Evolutionary conservation across 53 echinoderm and acorn worm genomes (phyloP).

Genomic region (Henricia sp.): DNA sequence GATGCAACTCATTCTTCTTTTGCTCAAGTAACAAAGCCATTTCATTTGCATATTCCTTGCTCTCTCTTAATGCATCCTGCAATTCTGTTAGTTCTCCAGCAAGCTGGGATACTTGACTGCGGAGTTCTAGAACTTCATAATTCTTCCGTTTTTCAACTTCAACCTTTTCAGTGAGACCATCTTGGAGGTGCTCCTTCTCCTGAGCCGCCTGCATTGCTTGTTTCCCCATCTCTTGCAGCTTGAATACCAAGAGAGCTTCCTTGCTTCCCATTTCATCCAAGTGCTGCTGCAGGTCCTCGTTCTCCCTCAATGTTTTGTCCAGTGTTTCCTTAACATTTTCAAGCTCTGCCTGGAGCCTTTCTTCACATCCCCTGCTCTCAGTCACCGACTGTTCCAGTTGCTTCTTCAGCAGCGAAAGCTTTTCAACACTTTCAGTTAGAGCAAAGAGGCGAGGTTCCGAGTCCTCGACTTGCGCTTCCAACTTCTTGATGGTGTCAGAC

Average conservation of each 20-base stretch:
- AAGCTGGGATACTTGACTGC: background rate
- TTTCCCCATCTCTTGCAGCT: constrained; percentile 22
- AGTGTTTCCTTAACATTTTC: constrained; percentile 3
- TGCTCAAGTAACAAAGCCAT: constrained; percentile 24
- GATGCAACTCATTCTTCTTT: constrained; percentile 12
- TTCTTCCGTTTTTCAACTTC: background rate
- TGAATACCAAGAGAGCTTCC: constrained; percentile 20
- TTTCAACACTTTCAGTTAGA: constrained; percentile 25
- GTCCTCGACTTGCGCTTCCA: constrained; percentile 17
- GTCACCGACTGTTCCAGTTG: constrained; percentile 43
- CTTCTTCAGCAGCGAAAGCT: constrained; percentile 7
- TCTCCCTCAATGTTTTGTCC: background rate
- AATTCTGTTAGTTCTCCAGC: constrained; percentile 26
- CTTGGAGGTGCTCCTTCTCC: constrained; percentile 41
- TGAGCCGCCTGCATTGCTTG: constrained; percentile 20
- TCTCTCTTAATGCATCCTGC: constrained; percentile 37
- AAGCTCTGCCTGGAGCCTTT: constrained; percentile 25
- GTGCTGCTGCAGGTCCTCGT: constrained; percentile 16
- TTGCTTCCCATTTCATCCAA: background rate
- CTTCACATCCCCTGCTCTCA: constrained; percentile 46
- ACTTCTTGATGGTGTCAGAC: constrained; percentile 12
- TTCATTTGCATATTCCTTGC: constrained; percentile 26
- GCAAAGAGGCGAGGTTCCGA: background rate
- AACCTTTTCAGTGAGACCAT: background rate
- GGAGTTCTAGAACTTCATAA: constrained; percentile 8